Evolutionary conservation across 2,888 invertebrate species (phyloP), one percentile per base, ranked within the genome.

Genomic region (Rhodophaea formosa): DNA sequence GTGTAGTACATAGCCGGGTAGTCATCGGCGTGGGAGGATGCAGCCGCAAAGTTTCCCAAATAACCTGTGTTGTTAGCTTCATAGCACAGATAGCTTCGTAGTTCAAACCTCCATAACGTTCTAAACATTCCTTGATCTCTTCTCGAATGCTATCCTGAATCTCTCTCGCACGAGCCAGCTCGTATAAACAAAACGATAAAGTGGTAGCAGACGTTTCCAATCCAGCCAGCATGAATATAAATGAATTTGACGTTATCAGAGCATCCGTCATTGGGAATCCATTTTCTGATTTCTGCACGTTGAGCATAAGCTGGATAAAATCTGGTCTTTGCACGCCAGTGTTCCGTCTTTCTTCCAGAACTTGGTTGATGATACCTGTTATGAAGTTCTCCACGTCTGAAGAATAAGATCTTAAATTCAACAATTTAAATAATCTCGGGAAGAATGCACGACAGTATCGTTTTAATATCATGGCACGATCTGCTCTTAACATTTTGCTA

Each of bases 161-260:
- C 32, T 86, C 82, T 59, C 72, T 72, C 62, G 86, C 78, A 74
- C 84, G 88, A 12, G 90, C 87, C 58, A 91, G 68, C 68, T 91
- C 81, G 59, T 88, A 91, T 61, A 91, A 79, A 77, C 86, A 86
- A 72, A 91, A 91, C 12, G 90, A 89, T 58, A 87, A 69, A 15
- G 89, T 88, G 45, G 88, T 88, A 23, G 91, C 77, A 10, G 90
- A 84, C 7, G 91, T 85, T 67, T 91, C 91, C 62, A 91, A 67
- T 1, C 91, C 91, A n/a, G 91, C 91, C 58, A 91, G 61, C 88
- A 91, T 88, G 66, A 91, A 91, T 82, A 91, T 91, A 69, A 91
- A 91, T 54, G 91, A 91, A 72, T 90, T 91, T 12, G 91, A 91
- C 42, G 84, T 90, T 75, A 91, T 91, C 65, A 91, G 76, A 60